Evolutionary conservation across 2,888 invertebrate genomes (phyloP).

Genomic region (Amphimallon solstitiale): DNA sequence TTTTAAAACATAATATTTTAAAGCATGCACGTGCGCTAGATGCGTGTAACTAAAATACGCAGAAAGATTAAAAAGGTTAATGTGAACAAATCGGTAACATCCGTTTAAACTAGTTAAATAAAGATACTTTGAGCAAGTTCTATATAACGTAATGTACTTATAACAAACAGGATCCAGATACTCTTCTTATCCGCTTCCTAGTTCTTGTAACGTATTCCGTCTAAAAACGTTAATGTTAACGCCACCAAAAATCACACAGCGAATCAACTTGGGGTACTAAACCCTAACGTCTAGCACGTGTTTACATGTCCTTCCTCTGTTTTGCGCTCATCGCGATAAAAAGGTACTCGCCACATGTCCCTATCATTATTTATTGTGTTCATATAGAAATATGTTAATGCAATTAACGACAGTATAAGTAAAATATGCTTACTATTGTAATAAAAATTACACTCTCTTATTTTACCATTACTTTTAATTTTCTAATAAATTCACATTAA

Average conservation of each 20-base stretch:
- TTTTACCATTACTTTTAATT: too few species aligned
- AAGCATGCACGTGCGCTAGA: too few species aligned
- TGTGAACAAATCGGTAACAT: background rate
- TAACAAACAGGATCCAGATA: background rate
- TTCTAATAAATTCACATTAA: too few species aligned
- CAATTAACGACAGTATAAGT: too few species aligned
- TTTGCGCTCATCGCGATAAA: background rate
- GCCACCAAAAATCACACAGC: slow-evolving; percentile 54
- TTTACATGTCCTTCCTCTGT: slow-evolving; percentile 7
- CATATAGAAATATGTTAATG: too few species aligned
- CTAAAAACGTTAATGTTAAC: slow-evolving; percentile 54
- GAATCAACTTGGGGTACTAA: slow-evolving; percentile 48
- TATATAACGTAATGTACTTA: background rate
- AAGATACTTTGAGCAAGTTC: slow-evolving; percentile 2
- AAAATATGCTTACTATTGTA: too few species aligned
- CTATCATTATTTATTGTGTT: too few species aligned
- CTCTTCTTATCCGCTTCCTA: slow-evolving; percentile 1
- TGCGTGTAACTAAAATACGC: too few species aligned
- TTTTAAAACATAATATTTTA: too few species aligned
- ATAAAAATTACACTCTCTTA: too few species aligned
- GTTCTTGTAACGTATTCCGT: slow-evolving; percentile 32
- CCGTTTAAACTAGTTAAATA: slow-evolving; percentile 2
- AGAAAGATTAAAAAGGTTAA: too few species aligned
- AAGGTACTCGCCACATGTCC: background rate
- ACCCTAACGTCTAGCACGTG: slow-evolving; percentile 50